Base-by-base conservation (phyloP, 64 coral and sea anemone genomes). In the Porites lutea region DNA sequence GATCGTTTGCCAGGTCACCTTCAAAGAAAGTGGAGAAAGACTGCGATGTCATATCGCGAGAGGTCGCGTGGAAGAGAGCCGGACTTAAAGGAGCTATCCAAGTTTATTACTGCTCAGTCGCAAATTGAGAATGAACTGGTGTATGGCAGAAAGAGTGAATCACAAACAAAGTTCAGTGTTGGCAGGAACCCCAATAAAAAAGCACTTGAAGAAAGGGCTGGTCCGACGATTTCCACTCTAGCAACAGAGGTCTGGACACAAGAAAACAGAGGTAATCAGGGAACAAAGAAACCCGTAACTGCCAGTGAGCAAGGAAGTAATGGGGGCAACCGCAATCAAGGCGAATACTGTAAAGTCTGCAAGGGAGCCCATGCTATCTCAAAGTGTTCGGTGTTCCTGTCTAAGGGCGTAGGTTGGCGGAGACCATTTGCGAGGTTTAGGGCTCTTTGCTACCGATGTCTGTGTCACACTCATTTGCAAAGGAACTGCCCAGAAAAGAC, bases 51-150 rank as follows among this genome's bases (percentile, higher is more conserved):
- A 52, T 92, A 92, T 76, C 71, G 90, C 37, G 49, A 86, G n/a
- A 86, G 59, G 71, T 23, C 69, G 7, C 4, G 48, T 52, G 82
- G 82, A 3, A 79, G 20, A 62, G 83, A 93, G 53, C 71, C 82
- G 16, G 68, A 69, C 58, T 85, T 92, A 37, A 37, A 37, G 27
- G 27, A 37, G 27, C 27, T 37, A 37, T 37, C 27, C 27, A 37
- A 37, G 27, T 86, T 92, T 45, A 78, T 92, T 14, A 60, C 64
- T 16, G 65, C 71, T 18, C 78, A 91, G 79, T 14, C 89, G 18
- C 69, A 83, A 83, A 52, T 84, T 84, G 89, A 91, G 9, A 91
- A 91, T 72, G 78, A 84, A 53, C 78, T 78, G 8, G 89, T 91
- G 8, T 91, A 91, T 82, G 89, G 79, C 3, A 72, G 22, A 82